These are phyloP conservation scores for Recurvirostra avosetta DNA, from an alignment of 2,113 vertebrate genomes.

Conservation along the genomic window DNA sequence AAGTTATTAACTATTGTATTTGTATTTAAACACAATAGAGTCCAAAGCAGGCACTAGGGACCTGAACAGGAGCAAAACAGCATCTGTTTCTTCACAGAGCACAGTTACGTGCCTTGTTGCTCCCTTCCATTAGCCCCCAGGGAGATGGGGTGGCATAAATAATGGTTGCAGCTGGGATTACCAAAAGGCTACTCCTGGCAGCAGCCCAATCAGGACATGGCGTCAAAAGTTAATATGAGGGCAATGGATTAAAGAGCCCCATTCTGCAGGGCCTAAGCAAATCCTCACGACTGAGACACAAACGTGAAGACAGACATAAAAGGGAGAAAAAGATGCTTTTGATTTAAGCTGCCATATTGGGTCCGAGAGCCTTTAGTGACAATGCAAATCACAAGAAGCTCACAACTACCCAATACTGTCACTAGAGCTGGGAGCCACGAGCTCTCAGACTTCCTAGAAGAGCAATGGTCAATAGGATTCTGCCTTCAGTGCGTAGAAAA, in stretches of 20 bases:
- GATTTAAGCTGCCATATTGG: background rate
- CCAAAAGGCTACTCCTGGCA: conserved; percentile 2
- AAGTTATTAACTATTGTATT: conserved; percentile 30
- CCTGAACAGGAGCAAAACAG: conserved; percentile 16
- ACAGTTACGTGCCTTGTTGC: background rate
- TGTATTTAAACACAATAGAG: conserved; percentile 3
- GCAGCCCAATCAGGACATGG: background rate
- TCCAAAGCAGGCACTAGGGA: conserved; percentile 21
- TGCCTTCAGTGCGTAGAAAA: background rate
- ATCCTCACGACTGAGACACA: background rate
- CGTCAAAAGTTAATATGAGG: background rate
- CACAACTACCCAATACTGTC: background rate
- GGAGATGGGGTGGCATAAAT: conserved; percentile 1
- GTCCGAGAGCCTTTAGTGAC: background rate
- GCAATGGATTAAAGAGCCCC: background rate
- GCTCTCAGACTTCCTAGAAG: background rate
- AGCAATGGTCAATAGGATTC: background rate
- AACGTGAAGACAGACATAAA: background rate
- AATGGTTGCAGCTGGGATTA: conserved; percentile 7
- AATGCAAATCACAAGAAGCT: background rate
- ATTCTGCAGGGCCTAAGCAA: conserved; percentile 1
- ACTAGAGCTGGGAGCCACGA: background rate
- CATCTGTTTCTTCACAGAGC: conserved; percentile 23
- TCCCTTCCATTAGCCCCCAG: background rate
- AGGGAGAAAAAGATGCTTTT: background rate